Evolutionary conservation across 2,888 invertebrate species (phyloP), one percentile per base, ranked within the genome.

Genomic region (Anorthoa munda): DNA sequence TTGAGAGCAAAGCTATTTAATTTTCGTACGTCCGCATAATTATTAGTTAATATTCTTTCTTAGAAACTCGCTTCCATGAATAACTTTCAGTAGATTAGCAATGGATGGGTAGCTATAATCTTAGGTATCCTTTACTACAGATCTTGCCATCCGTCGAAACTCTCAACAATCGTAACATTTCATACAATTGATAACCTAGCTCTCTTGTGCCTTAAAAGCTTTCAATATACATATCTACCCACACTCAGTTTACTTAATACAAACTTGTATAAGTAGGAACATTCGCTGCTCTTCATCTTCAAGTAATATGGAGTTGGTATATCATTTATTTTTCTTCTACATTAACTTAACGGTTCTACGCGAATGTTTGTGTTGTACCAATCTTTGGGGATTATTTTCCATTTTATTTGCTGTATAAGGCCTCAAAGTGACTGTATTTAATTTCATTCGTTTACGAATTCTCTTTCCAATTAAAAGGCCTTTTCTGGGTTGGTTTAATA

Each of bases 381-480:
- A 26, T 70, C 75, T 70, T 51, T 26, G 21, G 51, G 63, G 66
- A 81, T 76, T 75, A 66, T 55, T 55, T 45, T 56, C 51, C 65
- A 68, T 74, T 81, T 70, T 56, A n/a, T 79, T 64, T 66, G 12
- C 23, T 51, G 55, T 51, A 55, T 51, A 17, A 26, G 46, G 2
- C 15, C 1, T 65, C 45, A 26, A 39, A 48, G 26, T 21, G 39
- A 45, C 11, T 48, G n/a, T 63, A 56, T 39, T 63, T 73, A 11
- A 45, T 50, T 56, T 0, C 26, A 18, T 58, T 45, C 12, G 7
- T 45, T 50, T 17, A 50, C 11, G 61, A 48, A 23, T 13, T 65
- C 11, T 11, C 21, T 51, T 39, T 31, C n/a, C 15, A 65, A 58
- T 45, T 31, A 61, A 31, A 31, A 21, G 1, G 17, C n/a, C n/a